Base-by-base conservation (phyloP, 2,113 vertebrate genomes). In the Ceyx margarethae region DNA sequence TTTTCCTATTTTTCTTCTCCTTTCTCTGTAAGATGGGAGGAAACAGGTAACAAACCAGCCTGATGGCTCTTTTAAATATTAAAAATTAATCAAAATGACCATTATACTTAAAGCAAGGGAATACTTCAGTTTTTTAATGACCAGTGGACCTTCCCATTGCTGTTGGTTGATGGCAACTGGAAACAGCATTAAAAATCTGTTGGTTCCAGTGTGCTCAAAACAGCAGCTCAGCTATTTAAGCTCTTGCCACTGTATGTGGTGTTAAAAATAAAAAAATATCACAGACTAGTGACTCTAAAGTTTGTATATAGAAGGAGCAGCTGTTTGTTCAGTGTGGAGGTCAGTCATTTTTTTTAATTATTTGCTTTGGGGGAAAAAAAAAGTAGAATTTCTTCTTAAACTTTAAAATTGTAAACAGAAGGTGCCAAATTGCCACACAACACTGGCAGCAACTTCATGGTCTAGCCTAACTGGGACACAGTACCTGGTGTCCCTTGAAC, bases 281-380 rank as follows among this genome's bases (percentile, higher is more conserved):
- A 10, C 16, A 74, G 45, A 66, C 25, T 51, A 66, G 28, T 60
- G 48, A 91, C 53, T 87, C 56, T 37, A 37, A 51, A 42, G 11
- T 62, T 75, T 81, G 33, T 57, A 12, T 69, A 23, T 62, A 77
- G 85, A 73, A 87, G 74, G 28, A 94, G 25, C 76, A 94, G 81
- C 71, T 95, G 82, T 51, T 84, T 71, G 17, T 73, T 73, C 51
- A 66, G 33, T 68, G 50, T 35, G 11, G 65, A 77, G 90, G 54
- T 85, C 84, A 89, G 75, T 23, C 23, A 31, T 82, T 74, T 77
- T 29, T 72, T 87, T 58, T 91, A 67, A 94, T 78, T 74, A 89
- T 40, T 71, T 78, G 26, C 72, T 87, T 95, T 82, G 66, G 62
- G 37, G 37, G 37, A 78, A 66, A 68, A 69, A 68, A 90, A 89